phyloP scores from a whole-genome alignment of 2,113 vertebrate species.

The Xenopus borealis region DNA sequence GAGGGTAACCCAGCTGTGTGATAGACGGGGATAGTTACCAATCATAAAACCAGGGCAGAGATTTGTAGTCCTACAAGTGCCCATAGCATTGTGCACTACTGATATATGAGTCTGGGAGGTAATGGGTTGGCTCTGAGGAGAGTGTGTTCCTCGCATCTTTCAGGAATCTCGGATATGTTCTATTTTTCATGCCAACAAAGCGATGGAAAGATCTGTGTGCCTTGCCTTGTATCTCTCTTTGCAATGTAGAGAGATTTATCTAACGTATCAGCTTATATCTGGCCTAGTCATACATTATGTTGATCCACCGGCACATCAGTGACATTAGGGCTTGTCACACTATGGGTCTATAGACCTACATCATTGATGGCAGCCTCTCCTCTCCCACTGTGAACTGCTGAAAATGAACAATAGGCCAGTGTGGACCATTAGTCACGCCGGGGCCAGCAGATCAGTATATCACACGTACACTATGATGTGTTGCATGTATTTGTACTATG shows the following conservation, averaged over 20 bases:
- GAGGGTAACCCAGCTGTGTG: not conserved
- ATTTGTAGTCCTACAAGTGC: not conserved
- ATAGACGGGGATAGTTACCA: not conserved
- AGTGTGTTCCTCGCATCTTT: no score
- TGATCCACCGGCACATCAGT: not conserved
- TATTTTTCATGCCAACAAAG: not conserved
- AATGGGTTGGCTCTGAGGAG: no score
- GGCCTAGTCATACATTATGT: slow-evolving; percentile 6
- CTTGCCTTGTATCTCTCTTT: not conserved
- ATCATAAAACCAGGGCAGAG: not conserved
- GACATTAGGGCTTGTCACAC: no score
- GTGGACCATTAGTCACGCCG: not conserved
- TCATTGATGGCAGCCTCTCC: no score
- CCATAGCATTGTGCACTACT: not conserved
- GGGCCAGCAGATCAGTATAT: not conserved
- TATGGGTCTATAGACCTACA: not conserved
- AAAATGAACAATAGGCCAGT: not conserved
- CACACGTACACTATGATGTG: not conserved
- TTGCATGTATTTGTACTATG: not conserved
- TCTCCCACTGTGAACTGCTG: not conserved
- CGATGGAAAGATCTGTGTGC: not conserved
- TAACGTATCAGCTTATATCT: not conserved
- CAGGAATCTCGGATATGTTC: not conserved
- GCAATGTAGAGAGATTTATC: slow-evolving; percentile 18
- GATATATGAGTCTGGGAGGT: not conserved